Percentiles rank a stretch among this genome's conserved stretches.
Conservation (phyloP, 2,797 vertebrate genomes). For the Pitangus sulphuratus region DNA sequence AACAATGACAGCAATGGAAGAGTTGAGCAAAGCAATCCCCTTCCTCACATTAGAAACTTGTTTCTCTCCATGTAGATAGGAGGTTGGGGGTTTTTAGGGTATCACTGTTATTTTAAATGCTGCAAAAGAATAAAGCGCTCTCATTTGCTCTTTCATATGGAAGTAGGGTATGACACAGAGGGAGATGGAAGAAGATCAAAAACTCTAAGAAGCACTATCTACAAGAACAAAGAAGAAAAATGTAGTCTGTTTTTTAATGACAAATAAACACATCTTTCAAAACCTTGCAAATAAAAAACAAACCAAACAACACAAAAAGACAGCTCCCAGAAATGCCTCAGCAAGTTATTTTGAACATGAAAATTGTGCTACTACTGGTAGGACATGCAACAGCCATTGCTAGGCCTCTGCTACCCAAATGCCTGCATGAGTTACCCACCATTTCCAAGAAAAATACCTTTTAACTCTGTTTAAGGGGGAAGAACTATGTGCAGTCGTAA, state of each 20-base stretch:
- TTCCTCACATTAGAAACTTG: background rate
- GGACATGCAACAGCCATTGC: background rate
- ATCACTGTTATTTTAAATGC: background rate
- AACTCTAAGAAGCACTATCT: background rate
- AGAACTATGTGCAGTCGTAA: background rate
- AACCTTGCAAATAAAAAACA: background rate
- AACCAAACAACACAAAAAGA: background rate
- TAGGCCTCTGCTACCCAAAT: background rate
- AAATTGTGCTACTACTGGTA: background rate
- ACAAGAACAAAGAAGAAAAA: background rate
- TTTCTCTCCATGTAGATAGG: background rate
- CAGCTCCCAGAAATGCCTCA: background rate
- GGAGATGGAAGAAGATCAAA: background rate
- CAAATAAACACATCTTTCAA: background rate
- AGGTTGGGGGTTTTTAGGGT: accelerated
- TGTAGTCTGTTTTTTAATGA: background rate
- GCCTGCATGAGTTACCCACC: background rate
- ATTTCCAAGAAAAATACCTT: background rate
- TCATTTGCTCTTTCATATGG: background rate
- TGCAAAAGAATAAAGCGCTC: background rate
- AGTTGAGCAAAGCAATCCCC: background rate
- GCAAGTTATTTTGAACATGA: background rate
- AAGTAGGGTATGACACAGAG: background rate
- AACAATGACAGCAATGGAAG: background rate
- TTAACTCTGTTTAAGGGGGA: background rate